Percentiles rank a stretch among this genome's conserved stretches.
These are phyloP conservation scores for Chrysocyon brachyurus DNA, from an alignment of 2,797 vertebrate species.

Conservation along the genomic window DNA sequence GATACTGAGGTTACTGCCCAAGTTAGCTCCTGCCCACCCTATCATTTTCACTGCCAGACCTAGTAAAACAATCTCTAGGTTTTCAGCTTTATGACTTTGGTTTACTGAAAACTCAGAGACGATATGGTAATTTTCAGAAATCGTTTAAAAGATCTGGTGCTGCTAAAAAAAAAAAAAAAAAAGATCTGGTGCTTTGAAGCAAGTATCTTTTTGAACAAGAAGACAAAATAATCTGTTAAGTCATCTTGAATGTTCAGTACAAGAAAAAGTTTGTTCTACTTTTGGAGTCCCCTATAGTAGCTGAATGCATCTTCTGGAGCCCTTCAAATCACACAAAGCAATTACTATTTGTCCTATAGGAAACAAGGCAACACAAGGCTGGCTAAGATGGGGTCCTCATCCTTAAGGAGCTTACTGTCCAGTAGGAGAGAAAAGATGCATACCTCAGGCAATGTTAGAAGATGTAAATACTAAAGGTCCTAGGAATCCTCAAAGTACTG, in stretches of 20 bases:
- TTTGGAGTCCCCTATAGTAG: conserved; percentile 2
- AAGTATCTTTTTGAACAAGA: not conserved
- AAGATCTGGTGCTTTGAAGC: conserved; percentile 7
- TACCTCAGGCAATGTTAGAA: not conserved
- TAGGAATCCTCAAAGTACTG: not conserved
- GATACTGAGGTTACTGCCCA: not conserved
- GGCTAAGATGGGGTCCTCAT: not conserved
- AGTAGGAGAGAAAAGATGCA: not conserved
- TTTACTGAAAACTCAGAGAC: not conserved
- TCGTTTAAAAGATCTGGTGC: not conserved
- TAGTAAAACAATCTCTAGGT: not conserved
- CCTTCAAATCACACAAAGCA: not conserved
- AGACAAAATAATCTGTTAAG: conserved; percentile 24
- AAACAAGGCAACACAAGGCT: not conserved
- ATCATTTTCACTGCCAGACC: not conserved
- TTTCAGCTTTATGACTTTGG: not conserved
- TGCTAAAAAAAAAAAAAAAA: not conserved
- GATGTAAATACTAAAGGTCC: not conserved
- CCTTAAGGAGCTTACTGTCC: not conserved
- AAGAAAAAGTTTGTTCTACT: not conserved
- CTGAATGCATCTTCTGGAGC: not conserved
- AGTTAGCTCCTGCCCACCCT: not conserved
- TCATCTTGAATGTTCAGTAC: not conserved
- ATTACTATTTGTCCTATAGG: not conserved
- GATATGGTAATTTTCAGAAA: not conserved